These are phyloP conservation scores for Mus spretus DNA, from an alignment of 2,797 vertebrate species.

Conservation along the genomic window DNA sequence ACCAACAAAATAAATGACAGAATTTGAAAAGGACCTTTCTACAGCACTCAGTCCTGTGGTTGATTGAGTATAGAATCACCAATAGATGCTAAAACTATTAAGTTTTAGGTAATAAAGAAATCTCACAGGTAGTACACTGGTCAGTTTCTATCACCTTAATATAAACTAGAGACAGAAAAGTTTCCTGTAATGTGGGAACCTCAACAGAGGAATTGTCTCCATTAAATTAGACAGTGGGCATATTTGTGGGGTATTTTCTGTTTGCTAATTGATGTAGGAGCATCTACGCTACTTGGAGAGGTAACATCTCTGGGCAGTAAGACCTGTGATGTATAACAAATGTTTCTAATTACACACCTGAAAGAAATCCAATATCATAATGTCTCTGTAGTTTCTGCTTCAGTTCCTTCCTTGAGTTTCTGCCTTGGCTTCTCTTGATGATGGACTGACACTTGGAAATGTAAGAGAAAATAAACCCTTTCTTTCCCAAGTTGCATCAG, in stretches of 20 bases:
- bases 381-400: background rate
- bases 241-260: background rate
- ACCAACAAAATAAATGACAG: background rate
- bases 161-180: background rate
- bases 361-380: background rate
- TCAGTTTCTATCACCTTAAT: background rate
- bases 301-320: background rate
- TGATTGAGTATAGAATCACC: background rate
- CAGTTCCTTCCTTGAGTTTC: background rate
- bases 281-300: too few relatives aligned
- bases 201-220: background rate
- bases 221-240: background rate
- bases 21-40: background rate
- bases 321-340: too few relatives aligned
- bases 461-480: background rate
- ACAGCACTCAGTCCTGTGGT: background rate
- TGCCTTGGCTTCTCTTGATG: background rate
- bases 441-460: background rate
- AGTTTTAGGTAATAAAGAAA: background rate
- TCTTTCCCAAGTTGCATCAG: background rate
- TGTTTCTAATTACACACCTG: background rate
- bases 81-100: background rate
- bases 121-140: background rate
- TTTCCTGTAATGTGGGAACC: background rate
- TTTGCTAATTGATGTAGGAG: background rate